Conservation (phyloP, 2,888 invertebrate genomes). For the Spodoptera exigua region DNA sequence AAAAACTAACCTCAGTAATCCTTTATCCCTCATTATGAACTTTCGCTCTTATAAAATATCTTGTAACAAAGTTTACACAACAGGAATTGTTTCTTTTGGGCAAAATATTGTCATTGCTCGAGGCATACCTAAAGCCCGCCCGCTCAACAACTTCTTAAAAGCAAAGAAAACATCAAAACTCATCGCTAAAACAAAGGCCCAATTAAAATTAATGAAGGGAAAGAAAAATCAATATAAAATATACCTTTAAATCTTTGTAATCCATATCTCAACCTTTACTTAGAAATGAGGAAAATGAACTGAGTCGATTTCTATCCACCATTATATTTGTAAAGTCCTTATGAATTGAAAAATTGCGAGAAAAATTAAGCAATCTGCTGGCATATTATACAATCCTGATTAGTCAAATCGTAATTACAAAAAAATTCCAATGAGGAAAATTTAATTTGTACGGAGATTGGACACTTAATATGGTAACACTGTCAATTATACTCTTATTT, state of each 20-base stretch:
- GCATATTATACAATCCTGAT: no score
- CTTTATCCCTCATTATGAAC: constrained; percentile 9
- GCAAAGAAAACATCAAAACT: constrained; percentile 26
- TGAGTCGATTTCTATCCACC: no score
- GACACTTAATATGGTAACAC: no score
- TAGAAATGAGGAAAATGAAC: no score
- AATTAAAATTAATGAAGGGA: constrained; percentile 24
- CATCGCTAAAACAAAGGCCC: constrained; percentile 16
- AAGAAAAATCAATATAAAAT: constrained; percentile 48
- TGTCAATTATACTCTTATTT: no score
- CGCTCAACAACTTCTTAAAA: constrained; percentile 20
- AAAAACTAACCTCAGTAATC: constrained; percentile 19
- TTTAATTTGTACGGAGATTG: no score
- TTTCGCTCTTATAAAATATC: constrained; percentile 25
- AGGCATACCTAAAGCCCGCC: constrained; percentile 11
- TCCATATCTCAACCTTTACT: constrained; percentile 23
- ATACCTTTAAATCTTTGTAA: constrained; percentile 43
- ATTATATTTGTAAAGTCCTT: no score
- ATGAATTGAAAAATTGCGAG: no score
- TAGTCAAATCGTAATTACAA: no score
- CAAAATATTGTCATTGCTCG: constrained; percentile 29
- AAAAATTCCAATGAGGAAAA: no score
- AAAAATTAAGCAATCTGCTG: no score
- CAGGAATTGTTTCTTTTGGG: constrained; percentile 22
- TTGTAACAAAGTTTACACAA: constrained; percentile 23